These are phyloP conservation scores for Acomys russatus DNA, from an alignment of 2,797 vertebrate genomes.

Conservation along the genomic window DNA sequence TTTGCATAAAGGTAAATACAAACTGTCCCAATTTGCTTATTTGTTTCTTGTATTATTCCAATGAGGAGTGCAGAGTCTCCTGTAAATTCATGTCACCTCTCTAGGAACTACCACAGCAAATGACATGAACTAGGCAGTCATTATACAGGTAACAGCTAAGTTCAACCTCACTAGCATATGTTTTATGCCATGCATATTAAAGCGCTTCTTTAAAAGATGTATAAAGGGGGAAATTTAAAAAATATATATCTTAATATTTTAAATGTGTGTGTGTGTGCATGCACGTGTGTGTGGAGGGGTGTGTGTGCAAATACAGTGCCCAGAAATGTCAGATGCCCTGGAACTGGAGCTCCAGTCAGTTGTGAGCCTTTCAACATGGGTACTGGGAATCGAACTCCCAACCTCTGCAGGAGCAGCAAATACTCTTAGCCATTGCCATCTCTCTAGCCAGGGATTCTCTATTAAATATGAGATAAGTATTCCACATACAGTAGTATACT, in stretches of 20 bases:
- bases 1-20: background rate
- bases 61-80: background rate
- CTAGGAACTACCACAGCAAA: background rate
- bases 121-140: background rate
- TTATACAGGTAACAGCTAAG: background rate
- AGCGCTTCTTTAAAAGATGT: background rate
- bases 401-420: background rate
- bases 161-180: background rate
- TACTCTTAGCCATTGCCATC: background rate
- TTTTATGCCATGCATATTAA: background rate
- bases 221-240: background rate
- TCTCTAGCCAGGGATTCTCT: background rate
- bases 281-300: background rate
- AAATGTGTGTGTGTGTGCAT: accelerated
- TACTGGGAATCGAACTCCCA: background rate
- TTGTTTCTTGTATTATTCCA: background rate
- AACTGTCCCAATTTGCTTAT: background rate
- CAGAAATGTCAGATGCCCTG: background rate
- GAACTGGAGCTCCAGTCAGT: background rate
- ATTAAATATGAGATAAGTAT: background rate
- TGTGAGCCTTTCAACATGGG: too few species aligned
- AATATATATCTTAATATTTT: background rate
- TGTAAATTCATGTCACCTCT: background rate
- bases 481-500: background rate
- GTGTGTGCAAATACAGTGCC: background rate